Evolutionary conservation across 2,888 invertebrate species (phyloP), one percentile per base, ranked within the genome.

Genomic region (Xestia c-nigrum): DNA sequence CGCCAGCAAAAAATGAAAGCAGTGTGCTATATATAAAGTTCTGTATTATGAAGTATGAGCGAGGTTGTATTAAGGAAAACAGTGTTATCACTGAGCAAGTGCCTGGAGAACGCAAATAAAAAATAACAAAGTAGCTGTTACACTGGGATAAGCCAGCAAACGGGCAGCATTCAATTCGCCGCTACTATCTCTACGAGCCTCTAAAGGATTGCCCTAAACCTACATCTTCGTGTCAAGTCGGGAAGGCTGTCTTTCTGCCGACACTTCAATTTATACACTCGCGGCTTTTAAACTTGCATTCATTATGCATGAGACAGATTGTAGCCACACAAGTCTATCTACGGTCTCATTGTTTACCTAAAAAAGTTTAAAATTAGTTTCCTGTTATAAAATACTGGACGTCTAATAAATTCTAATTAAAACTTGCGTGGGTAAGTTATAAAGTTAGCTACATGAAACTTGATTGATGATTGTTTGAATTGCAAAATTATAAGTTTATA

Each of bases 161-260:
- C 91, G 93, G 94, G 91, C 91, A 93, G 92, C 93, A 93, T 95
- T 95, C 94, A 95, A 95, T 95, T 94, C 93, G 90, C 89, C 90
- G 88, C 87, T 86, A 90, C 93, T 94, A 94, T 94, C 94, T 91
- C 88, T 86, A 90, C 91, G 91, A 93, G 91, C 92, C 93, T 91
- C 92, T 88, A 91, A 92, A 91, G 93, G 91, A 94, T 93, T 91
- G 91, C 88, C 87, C 88, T 92, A 91, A 92, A 90, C 92, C 85
- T 90, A 90, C 91, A 92, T 92, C 89, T 91, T 89, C 91, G 85
- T 88, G 86, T 90, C 87, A 89, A 85, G 88, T 85, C 89, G 84
- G 84, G 89, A 88, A 88, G 86, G 87, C 87, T 90, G 86, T 77
- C 88, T 87, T 88, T 88, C 88, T 89, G 76, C 83, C 76, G 68